A percentile compares a stretch with the other conserved stretches of the same genome.
Conservation (phyloP, 2,888 invertebrate species). For the Epiblema foenella region DNA sequence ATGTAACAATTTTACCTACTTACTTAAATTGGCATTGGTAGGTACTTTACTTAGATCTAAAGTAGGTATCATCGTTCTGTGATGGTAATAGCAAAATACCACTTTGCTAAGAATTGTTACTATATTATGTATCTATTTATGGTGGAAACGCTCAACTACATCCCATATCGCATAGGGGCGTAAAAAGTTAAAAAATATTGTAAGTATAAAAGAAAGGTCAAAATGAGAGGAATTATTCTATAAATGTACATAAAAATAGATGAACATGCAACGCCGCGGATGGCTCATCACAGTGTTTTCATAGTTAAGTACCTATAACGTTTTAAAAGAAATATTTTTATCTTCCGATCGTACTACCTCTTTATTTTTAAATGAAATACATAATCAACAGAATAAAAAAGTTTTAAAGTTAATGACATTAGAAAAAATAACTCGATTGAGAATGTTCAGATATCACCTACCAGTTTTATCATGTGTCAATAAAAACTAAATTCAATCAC, state of each 20-base stretch:
- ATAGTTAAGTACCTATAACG: slow-evolving; percentile 36
- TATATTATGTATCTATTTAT: background rate
- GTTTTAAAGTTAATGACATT: slow-evolving; percentile 29
- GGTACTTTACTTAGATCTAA: background rate
- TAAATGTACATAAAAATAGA: slow-evolving; percentile 78
- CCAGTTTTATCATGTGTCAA: background rate
- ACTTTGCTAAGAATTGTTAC: background rate
- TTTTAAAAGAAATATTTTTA: slow-evolving; percentile 50
- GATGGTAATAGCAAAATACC: background rate
- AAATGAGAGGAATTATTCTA: slow-evolving; percentile 83
- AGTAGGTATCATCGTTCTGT: background rate
- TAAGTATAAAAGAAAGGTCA: slow-evolving; percentile 82
- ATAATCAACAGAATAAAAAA: slow-evolving; percentile 23
- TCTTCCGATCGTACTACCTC: slow-evolving; percentile 57
- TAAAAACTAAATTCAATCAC: background rate
- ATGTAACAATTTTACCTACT: background rate
- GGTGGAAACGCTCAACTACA: background rate
- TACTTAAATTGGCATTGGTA: background rate
- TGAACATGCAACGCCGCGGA: slow-evolving; percentile 61
- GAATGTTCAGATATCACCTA: background rate
- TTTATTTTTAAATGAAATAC: slow-evolving; percentile 47
- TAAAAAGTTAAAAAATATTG: slow-evolving; percentile 62
- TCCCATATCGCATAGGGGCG: slow-evolving; percentile 61
- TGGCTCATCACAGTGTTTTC: slow-evolving; percentile 51
- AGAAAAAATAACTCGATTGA: background rate